A percentile compares a stretch with the other conserved stretches of the same genome.
Conservation (phyloP, 2,888 invertebrate species). For the Hyposoter dolosus region DNA sequence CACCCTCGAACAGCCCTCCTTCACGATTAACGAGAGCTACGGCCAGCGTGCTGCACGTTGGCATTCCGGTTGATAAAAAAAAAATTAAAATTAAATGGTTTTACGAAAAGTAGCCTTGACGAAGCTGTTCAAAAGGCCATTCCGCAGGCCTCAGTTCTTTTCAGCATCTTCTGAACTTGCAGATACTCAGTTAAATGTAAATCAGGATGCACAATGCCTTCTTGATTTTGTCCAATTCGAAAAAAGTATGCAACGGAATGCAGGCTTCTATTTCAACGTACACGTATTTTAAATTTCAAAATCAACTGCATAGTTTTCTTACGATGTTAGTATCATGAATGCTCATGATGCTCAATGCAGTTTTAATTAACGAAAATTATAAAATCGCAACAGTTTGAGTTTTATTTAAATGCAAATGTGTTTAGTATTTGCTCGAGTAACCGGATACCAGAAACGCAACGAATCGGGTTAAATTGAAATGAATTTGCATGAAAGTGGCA, state of each 20-base stretch:
- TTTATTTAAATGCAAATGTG: not conserved
- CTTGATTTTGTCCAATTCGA: not conserved
- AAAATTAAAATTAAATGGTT: conserved; percentile 36
- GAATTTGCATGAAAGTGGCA: not conserved
- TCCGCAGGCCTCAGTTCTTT: not conserved
- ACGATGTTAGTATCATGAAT: not conserved
- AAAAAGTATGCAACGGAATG: not conserved
- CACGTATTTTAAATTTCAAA: not conserved
- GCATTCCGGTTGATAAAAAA: conserved; percentile 31
- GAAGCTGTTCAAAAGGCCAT: conserved; percentile 7
- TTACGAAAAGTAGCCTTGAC: conserved; percentile 37
- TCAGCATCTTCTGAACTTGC: not conserved
- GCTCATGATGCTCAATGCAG: not conserved
- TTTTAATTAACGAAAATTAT: not conserved
- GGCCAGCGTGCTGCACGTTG: conserved; percentile 35
- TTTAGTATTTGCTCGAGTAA: not conserved
- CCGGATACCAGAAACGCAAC: not conserved
- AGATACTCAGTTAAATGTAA: not conserved
- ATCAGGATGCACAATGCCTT: conserved; percentile 5
- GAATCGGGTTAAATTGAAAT: not conserved
- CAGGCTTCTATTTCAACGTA: not conserved
- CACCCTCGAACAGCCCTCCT: conserved; percentile 30
- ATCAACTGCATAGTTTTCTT: not conserved
- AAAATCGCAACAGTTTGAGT: not conserved
- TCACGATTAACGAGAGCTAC: conserved; percentile 61